phyloP scores from a whole-genome alignment of 2,797 vertebrate species.

The Falco berigora region DNA sequence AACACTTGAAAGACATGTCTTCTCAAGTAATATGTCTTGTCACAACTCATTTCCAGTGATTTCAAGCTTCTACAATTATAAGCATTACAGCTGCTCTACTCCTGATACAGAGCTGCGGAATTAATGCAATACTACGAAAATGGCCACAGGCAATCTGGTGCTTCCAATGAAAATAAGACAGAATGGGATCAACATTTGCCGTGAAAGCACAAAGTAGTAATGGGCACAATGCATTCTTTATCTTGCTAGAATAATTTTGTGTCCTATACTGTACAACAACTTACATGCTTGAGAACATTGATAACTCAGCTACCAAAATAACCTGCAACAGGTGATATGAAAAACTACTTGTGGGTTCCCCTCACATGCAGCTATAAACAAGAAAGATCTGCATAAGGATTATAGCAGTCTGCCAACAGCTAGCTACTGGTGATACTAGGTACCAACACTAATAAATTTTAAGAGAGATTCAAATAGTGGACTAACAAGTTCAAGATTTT shows the following conservation, averaged over 20 bases:
- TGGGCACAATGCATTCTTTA: neutral
- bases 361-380: neutral
- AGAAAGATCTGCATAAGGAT: neutral
- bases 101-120: neutral
- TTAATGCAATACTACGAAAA: neutral
- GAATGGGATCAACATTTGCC: neutral
- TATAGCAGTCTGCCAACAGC: neutral
- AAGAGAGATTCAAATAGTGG: neutral
- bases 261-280: neutral
- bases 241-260: neutral
- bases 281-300: neutral
- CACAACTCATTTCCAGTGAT: neutral
- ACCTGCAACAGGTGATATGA: neutral
- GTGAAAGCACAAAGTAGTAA: neutral
- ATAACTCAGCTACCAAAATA: neutral
- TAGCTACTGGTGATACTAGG: neutral
- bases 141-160: neutral
- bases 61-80: neutral
- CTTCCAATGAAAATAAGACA: neutral
- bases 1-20: neutral
- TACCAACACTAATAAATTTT: neutral
- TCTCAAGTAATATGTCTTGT: neutral
- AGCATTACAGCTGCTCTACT: neutral
- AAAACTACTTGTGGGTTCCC: neutral
- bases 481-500: neutral